Conservation (phyloP, 1,140 invertebrate species). For the Aphidius gifuensis region DNA sequence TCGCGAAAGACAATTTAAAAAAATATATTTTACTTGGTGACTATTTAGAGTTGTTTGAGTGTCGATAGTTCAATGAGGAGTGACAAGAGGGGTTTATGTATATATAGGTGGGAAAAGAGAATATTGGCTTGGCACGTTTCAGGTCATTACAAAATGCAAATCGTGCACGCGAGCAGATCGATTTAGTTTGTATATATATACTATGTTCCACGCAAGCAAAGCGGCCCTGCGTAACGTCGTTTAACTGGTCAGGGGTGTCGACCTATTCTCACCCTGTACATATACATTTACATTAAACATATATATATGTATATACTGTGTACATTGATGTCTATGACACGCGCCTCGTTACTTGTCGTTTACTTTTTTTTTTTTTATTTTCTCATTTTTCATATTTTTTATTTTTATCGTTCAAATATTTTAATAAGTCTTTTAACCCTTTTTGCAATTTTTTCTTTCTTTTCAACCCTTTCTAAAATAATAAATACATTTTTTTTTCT, state of each 20-base stretch:
- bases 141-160: conserved; percentile 50
- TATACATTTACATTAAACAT: conserved; percentile 28
- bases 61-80: too few species aligned
- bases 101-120: not conserved
- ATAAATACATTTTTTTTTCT: too few species aligned
- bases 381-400: conserved; percentile 3
- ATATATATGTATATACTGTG: conserved; percentile 18
- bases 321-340: conserved; percentile 37
- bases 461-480: too few species aligned
- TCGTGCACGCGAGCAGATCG: conserved; percentile 36
- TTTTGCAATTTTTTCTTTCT: too few species aligned
- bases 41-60: not conserved
- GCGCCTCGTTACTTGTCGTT: conserved; percentile 42
- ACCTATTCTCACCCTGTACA: not conserved
- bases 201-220: conserved; percentile 32
- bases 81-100: conserved; percentile 18
- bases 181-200: conserved; percentile 32
- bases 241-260: conserved; percentile 38
- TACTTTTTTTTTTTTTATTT: conserved; percentile 18
- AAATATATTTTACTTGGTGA: not conserved
- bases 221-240: conserved; percentile 36
- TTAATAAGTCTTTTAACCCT: not conserved
- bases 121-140: conserved; percentile 6
- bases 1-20: too few species aligned
- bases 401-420: not conserved